These are phyloP conservation scores for Etheostoma cragini DNA, from an alignment of 2,113 vertebrate genomes.

Conservation along the genomic window DNA sequence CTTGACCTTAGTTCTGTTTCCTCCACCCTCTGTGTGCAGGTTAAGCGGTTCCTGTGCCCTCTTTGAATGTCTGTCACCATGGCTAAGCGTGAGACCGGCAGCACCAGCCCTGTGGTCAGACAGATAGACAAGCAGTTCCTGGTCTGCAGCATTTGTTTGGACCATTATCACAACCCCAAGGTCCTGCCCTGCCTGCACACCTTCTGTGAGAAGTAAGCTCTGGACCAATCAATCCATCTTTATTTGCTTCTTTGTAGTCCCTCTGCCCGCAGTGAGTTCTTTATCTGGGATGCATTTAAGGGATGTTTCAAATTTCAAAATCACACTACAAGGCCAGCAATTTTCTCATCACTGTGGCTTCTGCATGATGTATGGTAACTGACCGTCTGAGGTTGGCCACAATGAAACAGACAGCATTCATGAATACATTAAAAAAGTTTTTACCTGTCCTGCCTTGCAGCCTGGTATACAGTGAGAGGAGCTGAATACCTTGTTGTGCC, in stretches of 20 bases:
- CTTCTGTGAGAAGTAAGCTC: slow-evolving; percentile 93
- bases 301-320: background rate
- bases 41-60: slow-evolving; percentile 44
- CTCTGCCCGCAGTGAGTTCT: background rate
- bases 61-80: slow-evolving; percentile 84
- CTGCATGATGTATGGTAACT: slow-evolving; percentile 29
- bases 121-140: slow-evolving; percentile 98
- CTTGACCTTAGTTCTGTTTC: slow-evolving; percentile 45
- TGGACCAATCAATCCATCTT: slow-evolving; percentile 20
- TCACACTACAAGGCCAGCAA: background rate
- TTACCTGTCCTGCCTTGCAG: no score
- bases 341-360: slow-evolving; percentile 35
- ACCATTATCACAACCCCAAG: slow-evolving; percentile 92
- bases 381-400: slow-evolving; percentile 18
- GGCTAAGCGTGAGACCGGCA: slow-evolving; percentile 89
- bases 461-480: no score
- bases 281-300: background rate
- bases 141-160: slow-evolving; percentile 96
- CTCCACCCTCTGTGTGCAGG: slow-evolving; percentile 59
- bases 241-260: background rate
- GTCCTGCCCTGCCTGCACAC: slow-evolving; percentile 94
- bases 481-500: no score
- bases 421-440: no score
- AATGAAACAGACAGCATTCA: slow-evolving; percentile 25
- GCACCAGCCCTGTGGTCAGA: slow-evolving; percentile 92